Conservation (phyloP, 2,113 vertebrate species). For the Nothoprocta pentlandii region DNA sequence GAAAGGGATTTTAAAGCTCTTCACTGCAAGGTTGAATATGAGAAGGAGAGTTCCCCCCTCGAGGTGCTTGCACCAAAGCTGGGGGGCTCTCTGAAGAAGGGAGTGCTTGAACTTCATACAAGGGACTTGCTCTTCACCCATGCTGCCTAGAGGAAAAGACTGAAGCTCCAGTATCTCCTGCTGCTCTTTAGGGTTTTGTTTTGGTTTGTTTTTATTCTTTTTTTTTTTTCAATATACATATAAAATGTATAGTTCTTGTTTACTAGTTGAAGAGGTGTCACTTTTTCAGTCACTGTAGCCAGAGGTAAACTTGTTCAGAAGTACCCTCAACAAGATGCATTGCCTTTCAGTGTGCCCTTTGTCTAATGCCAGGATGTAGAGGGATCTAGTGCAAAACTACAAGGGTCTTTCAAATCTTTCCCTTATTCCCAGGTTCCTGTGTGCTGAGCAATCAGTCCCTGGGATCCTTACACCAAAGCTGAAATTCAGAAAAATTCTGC, state of each 20-base stretch:
- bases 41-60: slow-evolving; percentile 20
- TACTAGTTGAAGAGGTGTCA: slow-evolving; percentile 7
- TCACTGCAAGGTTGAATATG: slow-evolving; percentile 32
- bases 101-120: slow-evolving; percentile 32
- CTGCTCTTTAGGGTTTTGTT: neutral
- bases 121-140: slow-evolving; percentile 40
- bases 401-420: neutral
- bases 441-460: neutral
- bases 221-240: neutral
- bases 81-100: slow-evolving; percentile 18
- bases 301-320: slow-evolving; percentile 2
- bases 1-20: slow-evolving; percentile 65
- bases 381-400: neutral
- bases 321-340: neutral
- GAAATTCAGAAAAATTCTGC: slow-evolving; percentile 32
- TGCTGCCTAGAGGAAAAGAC: slow-evolving; percentile 41
- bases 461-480: neutral
- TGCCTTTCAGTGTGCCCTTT: neutral
- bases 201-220: too few species aligned
- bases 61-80: slow-evolving; percentile 59
- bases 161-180: slow-evolving; percentile 27
- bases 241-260: neutral
- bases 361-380: neutral
- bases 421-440: neutral
- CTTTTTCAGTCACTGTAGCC: neutral